Evolutionary conservation across 2,797 vertebrate genomes (phyloP).

Genomic region (Leptodactylus fallax): DNA sequence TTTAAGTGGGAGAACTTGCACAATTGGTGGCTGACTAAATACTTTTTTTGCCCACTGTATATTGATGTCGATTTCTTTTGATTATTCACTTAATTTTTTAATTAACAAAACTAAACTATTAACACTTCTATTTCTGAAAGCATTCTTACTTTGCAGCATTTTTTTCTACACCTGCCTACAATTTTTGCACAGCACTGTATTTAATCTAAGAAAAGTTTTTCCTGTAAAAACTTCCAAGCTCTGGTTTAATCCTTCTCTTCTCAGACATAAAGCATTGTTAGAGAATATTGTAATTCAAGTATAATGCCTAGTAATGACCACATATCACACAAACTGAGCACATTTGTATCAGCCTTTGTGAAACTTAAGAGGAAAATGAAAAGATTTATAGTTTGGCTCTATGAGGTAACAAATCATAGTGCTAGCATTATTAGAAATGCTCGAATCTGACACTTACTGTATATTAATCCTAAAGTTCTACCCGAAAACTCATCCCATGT

Average conservation of each 20-base stretch:
- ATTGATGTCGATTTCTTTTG: no score
- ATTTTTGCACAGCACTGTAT: not conserved
- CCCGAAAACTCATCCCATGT: slow-evolving; percentile 17
- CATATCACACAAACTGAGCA: slow-evolving; percentile 26
- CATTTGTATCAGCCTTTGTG: slow-evolving; percentile 36
- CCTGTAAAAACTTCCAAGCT: not conserved
- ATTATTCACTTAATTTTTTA: no score
- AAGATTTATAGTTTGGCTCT: slow-evolving; percentile 44
- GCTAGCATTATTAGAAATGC: slow-evolving; percentile 32
- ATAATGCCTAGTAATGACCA: slow-evolving; percentile 42
- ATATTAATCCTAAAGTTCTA: slow-evolving; percentile 41
- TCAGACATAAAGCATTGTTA: slow-evolving; percentile 19
- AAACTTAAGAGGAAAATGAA: slow-evolving; percentile 42
- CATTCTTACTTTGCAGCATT: no score
- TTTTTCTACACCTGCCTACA: no score
- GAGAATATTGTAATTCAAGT: slow-evolving; percentile 43
- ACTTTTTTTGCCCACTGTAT: no score
- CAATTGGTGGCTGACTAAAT: no score
- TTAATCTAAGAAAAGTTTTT: not conserved
- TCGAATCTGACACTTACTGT: slow-evolving; percentile 37
- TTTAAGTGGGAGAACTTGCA: no score
- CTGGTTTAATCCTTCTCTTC: not conserved
- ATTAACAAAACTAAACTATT: no score
- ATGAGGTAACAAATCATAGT: slow-evolving; percentile 34
- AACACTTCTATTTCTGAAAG: no score